Evolutionary conservation across 1,140 invertebrate species (phyloP), one percentile per base, ranked within the genome.

Genomic region (Drosophila nigrodunni): DNA sequence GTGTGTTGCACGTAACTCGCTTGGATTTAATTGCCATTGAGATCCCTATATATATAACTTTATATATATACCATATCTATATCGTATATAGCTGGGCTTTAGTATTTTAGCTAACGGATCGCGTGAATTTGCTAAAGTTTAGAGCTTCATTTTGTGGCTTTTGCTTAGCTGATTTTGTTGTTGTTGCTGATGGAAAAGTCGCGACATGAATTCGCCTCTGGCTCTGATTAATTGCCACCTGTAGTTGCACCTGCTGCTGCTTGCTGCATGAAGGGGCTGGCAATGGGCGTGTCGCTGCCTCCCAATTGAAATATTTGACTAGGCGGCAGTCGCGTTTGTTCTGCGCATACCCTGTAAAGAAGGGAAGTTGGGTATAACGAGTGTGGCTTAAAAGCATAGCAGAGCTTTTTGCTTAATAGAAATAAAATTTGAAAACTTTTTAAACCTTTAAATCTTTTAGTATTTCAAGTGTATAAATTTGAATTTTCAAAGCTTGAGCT

Each of bases 91-190:
- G 15, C 21, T 30, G 18, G 18, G 18, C 18, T 21, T 21, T 21
- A 21, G 18, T 21, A 21, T 39, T n/a, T 3, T 39, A 68, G 25
- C 55, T 73, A 89, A 89, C 68, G 39, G 66, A 60, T 90, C 88
- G 86, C 86, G 85, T 89, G 86, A 89, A 89, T 89, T 89, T 89
- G 85, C 80, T 77, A 89, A 90, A 89, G 85, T 90, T 89, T 89
- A 89, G 85, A 90, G 71, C 83, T 83, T 88, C 71, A 87, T 87
- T 86, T 72, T 76, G 73, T 52, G 43, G 49, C 35, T 69, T 44
- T 35, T 34, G 60, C 55, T 68, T 60, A 69, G 44, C 35, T 50
- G 43, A 43, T 30, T 30, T 30, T 30, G 25, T 30, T 30, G 25
- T 30, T 30, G 25, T 5, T 30, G 25, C 25, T 43, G 41, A 49